phyloP scores from a whole-genome alignment of 2,113 vertebrate species.

The Tauraco erythrolophus region DNA sequence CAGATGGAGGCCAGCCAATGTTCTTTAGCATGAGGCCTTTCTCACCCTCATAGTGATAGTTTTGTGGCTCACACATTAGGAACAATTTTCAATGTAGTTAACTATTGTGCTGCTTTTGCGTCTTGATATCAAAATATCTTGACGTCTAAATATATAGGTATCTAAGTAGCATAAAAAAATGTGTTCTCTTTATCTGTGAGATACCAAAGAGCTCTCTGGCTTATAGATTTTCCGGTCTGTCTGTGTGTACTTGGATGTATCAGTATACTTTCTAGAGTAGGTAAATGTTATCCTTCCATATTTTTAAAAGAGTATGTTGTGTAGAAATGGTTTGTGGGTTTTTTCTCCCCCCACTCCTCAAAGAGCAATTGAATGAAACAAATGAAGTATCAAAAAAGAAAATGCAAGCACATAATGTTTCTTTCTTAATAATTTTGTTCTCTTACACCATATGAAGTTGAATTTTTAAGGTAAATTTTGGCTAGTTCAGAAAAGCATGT shows the following conservation, averaged over 20 bases:
- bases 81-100: neutral
- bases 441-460: neutral
- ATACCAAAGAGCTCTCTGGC: neutral
- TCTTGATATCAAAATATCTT: neutral
- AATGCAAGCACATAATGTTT: neutral
- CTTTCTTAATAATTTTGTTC: neutral
- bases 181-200: neutral
- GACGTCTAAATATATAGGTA: neutral
- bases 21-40: constrained; percentile 25
- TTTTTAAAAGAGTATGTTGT: neutral
- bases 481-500: neutral
- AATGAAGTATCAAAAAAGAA: neutral
- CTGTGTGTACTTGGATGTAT: neutral
- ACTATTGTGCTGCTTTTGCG: constrained; percentile 8
- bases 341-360: fast-evolving
- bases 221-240: neutral
- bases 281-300: neutral
- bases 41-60: constrained; percentile 18
- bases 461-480: neutral
- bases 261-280: neutral
- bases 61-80: neutral
- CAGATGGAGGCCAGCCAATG: constrained; percentile 33
- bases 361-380: neutral
- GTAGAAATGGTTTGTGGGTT: neutral
- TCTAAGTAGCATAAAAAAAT: neutral